Conservation (phyloP, 2,113 vertebrate species). For the sheep (Ovis aries) region ARS-UI_Ramb_v3.0 NC_056067.1:4842001-4842500, state of each 20-base stretch:
- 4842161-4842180: no score
- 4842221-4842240: no score
- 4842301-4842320: background rate
- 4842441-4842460: fast-evolving
- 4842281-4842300: background rate
- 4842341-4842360: background rate
- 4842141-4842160: fast-evolving
- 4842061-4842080: fast-evolving
- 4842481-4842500: background rate
- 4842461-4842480: background rate
- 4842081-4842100: fast-evolving
- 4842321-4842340: background rate
- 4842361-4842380: background rate
- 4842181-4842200: no score
- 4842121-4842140: no score
- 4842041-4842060: no score
- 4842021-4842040: no score
- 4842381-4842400: background rate
- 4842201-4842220: no score
- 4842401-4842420: background rate
- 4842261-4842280: background rate
- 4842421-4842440: fast-evolving
- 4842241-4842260: fast-evolving
- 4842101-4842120: no score
- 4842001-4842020: fast-evolving